Evolutionary conservation across 64 coral and sea anemone genomes (phyloP).

Genomic region (Montipora sp.): DNA sequence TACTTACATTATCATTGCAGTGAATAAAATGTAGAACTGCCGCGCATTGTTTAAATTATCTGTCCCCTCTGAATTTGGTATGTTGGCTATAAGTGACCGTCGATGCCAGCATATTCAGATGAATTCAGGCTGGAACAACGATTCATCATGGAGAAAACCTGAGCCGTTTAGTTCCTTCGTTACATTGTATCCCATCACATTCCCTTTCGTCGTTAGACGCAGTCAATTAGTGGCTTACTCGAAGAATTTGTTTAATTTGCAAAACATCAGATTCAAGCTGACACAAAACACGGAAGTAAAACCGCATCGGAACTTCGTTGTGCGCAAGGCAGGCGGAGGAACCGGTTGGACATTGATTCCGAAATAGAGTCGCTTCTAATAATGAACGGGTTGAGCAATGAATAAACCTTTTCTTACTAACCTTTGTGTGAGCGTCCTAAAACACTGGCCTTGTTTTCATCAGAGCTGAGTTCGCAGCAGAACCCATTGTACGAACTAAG

Average conservation of each 20-base stretch:
- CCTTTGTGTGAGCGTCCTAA: neutral
- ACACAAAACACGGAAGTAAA: slow-evolving; percentile 32
- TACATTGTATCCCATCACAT: too few relatives aligned
- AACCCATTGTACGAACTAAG: neutral
- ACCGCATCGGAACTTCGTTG: neutral
- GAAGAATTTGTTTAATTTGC: neutral
- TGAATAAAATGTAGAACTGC: too few relatives aligned
- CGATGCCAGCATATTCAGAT: too few relatives aligned
- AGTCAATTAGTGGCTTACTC: too few relatives aligned
- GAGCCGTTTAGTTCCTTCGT: too few relatives aligned
- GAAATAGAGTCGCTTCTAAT: neutral
- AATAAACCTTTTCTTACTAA: neutral
- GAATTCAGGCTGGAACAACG: too few relatives aligned
- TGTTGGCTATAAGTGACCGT: too few relatives aligned
- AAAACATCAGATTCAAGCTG: neutral
- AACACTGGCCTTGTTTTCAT: neutral
- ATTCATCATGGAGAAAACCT: too few relatives aligned
- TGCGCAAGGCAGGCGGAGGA: neutral
- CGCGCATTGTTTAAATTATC: too few relatives aligned
- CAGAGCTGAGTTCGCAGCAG: neutral
- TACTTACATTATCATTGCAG: too few relatives aligned
- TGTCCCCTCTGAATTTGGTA: too few relatives aligned
- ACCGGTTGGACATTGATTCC: neutral
- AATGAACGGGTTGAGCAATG: neutral
- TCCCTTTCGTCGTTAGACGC: too few relatives aligned